Evolutionary conservation across 2,113 vertebrate genomes (phyloP), one percentile per base, ranked within the genome.

Genomic region (Nyctereutes procyonoides): DNA sequence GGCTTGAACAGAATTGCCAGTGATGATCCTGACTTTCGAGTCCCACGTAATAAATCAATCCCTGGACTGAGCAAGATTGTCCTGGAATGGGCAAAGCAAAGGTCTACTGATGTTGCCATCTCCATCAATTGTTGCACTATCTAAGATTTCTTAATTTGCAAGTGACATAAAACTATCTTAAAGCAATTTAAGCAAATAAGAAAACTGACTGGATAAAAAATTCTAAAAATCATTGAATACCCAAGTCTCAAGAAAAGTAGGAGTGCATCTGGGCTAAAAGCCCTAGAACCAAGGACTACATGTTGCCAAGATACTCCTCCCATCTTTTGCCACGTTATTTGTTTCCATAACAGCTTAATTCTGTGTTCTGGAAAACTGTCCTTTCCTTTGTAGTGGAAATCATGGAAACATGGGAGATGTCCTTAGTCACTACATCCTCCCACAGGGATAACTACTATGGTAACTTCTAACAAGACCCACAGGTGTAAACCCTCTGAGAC

Each of bases 41-140:
- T 17, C 12, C 12, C 63, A 0, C 17, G 2, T 9, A 71, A 43
- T 8, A 51, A 5, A 71, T 4, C 0, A 0, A 20, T 12, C 8
- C 35, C 15, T n/a, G 8, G 28, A 53, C 5, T 38, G 19, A 91
- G n/a, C 22, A 62, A 38, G 30, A 30, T 7, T 67, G 24, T 17
- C 12, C 17, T 2, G 19, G 14, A 63, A n/a, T 35, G 26, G 2
- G 9, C 60, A 5, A 43, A 5, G 20, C 48, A 20, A 32, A 65
- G 16, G 24, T 28, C 38, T 3, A 3, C 38, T 60, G 32, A 51
- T 26, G n/a, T 24, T 20, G 8, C 12, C 38, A 24, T 65, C 26
- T 15, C 16, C 13, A 2, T 2, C 28, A 13, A 0, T 38, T 0
- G 0, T 15, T 4, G 7, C 32, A 43, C 28, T 24, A n/a, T 12